phyloP scores from a whole-genome alignment of 1,140 invertebrate genomes.

The Ips typographus region DNA sequence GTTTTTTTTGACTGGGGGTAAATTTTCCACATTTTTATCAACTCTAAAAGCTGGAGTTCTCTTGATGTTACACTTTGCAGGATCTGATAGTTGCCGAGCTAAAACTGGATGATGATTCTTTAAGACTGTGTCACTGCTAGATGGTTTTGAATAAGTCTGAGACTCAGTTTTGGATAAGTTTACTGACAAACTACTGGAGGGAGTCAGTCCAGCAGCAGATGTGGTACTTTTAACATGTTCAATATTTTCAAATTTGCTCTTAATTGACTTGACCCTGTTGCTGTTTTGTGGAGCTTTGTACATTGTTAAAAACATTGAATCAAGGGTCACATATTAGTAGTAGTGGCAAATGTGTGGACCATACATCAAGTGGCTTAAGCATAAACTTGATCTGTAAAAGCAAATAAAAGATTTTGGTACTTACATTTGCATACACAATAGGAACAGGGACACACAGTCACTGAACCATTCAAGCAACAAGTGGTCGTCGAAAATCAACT shows the following conservation, averaged over 20 bases:
- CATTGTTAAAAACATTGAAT: constrained; percentile 37
- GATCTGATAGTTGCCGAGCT: constrained; percentile 60
- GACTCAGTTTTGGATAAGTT: too few relatives aligned
- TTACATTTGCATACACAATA: constrained; percentile 4
- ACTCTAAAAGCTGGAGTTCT: constrained; percentile 63
- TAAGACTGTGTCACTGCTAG: too few relatives aligned
- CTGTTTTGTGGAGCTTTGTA: constrained; percentile 47
- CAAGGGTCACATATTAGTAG: constrained; percentile 18
- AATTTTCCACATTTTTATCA: constrained; percentile 55
- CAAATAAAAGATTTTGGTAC: constrained; percentile 15
- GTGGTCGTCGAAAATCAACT: constrained; percentile 1
- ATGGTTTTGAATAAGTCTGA: too few relatives aligned
- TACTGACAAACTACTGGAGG: too few relatives aligned
- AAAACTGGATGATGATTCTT: constrained; percentile 36
- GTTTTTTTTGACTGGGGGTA: background rate
- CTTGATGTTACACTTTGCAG: constrained; percentile 59
- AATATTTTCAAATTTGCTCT: constrained; percentile 48
- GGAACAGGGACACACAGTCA: background rate
- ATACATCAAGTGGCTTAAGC: constrained; percentile 11
- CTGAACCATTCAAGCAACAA: background rate
- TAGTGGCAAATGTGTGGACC: background rate
- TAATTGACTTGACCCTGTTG: constrained; percentile 50
- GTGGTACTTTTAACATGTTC: constrained; percentile 20
- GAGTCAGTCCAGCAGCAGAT: too few relatives aligned
- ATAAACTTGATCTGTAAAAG: constrained; percentile 15